Evolutionary conservation across 1,140 invertebrate species (phyloP).

Genomic region (Elysia chlorotica): DNA sequence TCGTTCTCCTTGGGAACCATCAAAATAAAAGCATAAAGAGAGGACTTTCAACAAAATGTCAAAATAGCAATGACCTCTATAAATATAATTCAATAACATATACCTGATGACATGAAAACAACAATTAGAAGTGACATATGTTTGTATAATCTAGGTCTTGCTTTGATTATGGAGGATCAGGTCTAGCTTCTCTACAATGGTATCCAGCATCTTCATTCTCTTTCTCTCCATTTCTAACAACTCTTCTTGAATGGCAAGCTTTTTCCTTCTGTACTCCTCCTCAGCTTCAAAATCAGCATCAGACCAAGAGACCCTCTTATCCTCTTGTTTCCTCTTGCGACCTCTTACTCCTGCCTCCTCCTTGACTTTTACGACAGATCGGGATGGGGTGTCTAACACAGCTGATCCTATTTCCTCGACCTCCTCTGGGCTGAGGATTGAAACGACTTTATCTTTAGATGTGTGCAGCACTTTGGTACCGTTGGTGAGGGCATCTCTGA

Average conservation of each 20-base stretch:
- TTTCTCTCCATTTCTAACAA: conserved; percentile 14
- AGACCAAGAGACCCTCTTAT: not conserved
- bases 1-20: too few species aligned
- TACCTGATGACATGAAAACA: too few species aligned
- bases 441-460: conserved; percentile 15
- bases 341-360: not conserved
- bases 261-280: not conserved
- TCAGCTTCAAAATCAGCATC: not conserved
- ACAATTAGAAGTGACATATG: too few species aligned
- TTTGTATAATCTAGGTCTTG: not conserved
- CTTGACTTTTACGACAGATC: not conserved
- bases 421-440: conserved; percentile 4
- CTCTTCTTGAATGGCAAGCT: conserved; percentile 18
- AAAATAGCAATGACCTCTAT: too few species aligned
- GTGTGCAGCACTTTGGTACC: conserved; percentile 9
- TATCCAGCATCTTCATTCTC: conserved; percentile 11
- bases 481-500: conserved; percentile 7
- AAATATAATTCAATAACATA: too few species aligned
- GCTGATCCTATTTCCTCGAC: not conserved
- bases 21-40: too few species aligned
- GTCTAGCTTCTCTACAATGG: conserved; percentile 13
- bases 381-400: not conserved
- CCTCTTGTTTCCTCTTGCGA: too few species aligned
- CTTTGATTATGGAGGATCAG: conserved; percentile 9
- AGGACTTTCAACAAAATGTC: too few species aligned